Evolutionary conservation across 2,113 vertebrate genomes (phyloP).

Genomic region (Agapornis roseicollis): DNA sequence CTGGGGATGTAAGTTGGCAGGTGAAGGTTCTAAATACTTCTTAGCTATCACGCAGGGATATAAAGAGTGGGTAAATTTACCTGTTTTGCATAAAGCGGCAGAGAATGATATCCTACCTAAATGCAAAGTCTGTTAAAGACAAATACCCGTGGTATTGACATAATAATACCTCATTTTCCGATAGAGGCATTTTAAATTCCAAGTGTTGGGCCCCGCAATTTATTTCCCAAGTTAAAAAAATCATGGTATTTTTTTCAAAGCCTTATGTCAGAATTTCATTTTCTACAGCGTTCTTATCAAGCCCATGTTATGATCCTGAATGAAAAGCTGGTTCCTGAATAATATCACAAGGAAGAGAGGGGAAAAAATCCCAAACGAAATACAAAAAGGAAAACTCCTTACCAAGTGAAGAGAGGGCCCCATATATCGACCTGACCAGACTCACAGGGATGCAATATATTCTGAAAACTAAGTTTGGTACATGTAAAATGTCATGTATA

Average conservation of each 20-base stretch:
- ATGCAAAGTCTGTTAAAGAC: background rate
- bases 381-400: background rate
- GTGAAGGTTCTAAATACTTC: background rate
- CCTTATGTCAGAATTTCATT: background rate
- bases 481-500: background rate
- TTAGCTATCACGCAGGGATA: background rate
- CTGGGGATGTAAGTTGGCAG: background rate
- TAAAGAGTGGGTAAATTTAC: background rate
- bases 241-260: background rate
- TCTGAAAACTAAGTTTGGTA: background rate
- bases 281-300: constrained; percentile 23
- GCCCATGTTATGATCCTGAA: background rate
- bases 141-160: background rate
- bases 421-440: background rate
- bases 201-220: background rate
- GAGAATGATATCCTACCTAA: background rate
- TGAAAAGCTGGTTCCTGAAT: background rate
- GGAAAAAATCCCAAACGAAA: background rate
- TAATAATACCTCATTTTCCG: background rate
- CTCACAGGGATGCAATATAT: background rate
- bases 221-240: background rate
- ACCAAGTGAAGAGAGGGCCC: background rate
- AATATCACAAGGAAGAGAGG: background rate
- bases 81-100: background rate
- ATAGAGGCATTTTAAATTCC: background rate